These are phyloP conservation scores for Holotrichia oblita DNA, from an alignment of 1,140 invertebrate species.

Conservation along the genomic window DNA sequence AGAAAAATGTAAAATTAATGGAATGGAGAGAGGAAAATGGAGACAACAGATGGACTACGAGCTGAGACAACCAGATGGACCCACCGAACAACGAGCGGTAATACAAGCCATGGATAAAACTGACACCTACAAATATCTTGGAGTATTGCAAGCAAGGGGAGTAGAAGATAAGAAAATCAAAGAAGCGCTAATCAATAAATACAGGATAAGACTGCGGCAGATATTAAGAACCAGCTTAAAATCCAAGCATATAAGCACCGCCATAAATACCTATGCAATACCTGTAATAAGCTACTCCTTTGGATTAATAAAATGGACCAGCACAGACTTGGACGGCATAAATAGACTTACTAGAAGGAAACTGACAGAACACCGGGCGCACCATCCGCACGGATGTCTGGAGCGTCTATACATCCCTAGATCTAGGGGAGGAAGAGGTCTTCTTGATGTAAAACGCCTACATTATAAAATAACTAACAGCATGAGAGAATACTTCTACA, in stretches of 20 bases:
- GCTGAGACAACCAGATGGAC: background rate
- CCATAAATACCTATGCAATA: background rate
- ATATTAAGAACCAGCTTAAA: background rate
- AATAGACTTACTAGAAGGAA: background rate
- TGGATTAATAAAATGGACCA: background rate
- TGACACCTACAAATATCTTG: constrained; percentile 15
- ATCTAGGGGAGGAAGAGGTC: background rate
- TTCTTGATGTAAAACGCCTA: background rate
- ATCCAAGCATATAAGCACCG: background rate
- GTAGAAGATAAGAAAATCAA: constrained; percentile 8
- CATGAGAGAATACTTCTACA: constrained; percentile 18
- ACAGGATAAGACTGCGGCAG: background rate
- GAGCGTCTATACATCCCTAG: background rate
- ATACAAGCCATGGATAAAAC: background rate
- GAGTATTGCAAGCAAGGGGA: background rate
- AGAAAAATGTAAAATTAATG: background rate
- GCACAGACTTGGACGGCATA: constrained; percentile 2
- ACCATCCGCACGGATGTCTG: constrained; percentile 13
- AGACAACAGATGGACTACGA: background rate
- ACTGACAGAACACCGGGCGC: background rate
- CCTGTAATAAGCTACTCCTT: constrained; percentile 20
- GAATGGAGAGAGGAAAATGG: constrained; percentile 20
- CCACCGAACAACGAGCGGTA: background rate
- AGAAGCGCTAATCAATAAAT: background rate
- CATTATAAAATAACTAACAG: background rate